Percentiles rank a stretch among this genome's conserved stretches.
phyloP scores from a whole-genome alignment of 1,140 invertebrate genomes.

The Euwallacea similis region DNA sequence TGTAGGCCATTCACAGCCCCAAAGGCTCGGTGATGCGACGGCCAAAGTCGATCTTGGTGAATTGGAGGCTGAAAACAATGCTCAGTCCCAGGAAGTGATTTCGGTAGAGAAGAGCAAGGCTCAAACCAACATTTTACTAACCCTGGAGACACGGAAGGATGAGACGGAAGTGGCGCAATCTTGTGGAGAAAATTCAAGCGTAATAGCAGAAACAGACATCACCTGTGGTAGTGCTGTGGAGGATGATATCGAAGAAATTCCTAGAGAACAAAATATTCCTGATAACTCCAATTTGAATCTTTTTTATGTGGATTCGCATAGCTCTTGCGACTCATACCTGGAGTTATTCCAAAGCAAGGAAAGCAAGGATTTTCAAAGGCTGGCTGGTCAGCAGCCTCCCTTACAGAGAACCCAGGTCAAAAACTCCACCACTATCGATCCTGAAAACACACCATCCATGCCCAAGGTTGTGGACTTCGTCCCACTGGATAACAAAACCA shows the following conservation, averaged over 20 bases:
- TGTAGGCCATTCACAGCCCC: background rate
- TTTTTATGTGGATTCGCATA: conserved; percentile 27
- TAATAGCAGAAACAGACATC: background rate
- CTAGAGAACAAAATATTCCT: background rate
- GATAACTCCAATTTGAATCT: conserved; percentile 36
- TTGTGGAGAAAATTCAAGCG: background rate
- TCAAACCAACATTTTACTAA: conserved; percentile 17
- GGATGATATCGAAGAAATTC: conserved; percentile 24
- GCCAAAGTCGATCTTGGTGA: background rate
- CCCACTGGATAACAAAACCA: conserved; percentile 38
- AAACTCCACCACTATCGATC: conserved; percentile 5
- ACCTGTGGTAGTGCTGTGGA: background rate
- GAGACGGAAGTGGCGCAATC: background rate
- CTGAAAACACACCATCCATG: conserved; percentile 7
- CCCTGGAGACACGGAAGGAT: background rate
- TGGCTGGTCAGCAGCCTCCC: conserved; percentile 15
- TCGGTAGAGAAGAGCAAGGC: conserved; percentile 22
- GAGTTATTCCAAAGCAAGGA: conserved; percentile 36
- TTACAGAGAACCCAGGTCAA: background rate
- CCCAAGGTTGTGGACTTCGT: conserved; percentile 42
- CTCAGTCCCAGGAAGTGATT: conserved; percentile 12
- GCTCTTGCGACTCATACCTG: conserved; percentile 35
- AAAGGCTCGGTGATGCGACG: background rate
- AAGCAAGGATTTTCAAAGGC: conserved; percentile 30
- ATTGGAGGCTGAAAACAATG: background rate